Conservation (phyloP, 2,113 vertebrate genomes). For the Notiomystis cincta region DNA sequence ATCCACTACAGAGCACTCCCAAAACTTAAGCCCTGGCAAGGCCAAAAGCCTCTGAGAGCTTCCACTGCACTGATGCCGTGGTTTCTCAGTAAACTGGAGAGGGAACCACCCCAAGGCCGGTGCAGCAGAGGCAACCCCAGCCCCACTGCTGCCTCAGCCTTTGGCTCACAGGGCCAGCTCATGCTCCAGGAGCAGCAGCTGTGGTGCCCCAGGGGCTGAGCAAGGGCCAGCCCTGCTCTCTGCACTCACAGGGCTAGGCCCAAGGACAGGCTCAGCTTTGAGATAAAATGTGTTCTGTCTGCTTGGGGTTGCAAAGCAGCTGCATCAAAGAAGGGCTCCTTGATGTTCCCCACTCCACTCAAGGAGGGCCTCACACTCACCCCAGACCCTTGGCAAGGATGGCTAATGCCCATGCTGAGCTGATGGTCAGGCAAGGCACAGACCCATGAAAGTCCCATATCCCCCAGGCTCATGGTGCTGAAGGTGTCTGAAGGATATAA, state of each 20-base stretch:
- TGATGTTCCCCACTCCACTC: not conserved
- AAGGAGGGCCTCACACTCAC: not conserved
- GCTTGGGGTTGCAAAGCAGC: not conserved
- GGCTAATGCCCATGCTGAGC: not conserved
- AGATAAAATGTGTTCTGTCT: not conserved
- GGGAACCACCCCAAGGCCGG: not conserved
- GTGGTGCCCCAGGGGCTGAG: not conserved
- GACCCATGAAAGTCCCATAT: not conserved
- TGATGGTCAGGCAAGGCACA: not conserved
- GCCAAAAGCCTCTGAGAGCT: not conserved
- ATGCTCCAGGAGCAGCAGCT: not conserved
- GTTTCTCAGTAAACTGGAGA: not conserved
- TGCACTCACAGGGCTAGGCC: too few relatives aligned
- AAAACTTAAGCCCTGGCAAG: not conserved
- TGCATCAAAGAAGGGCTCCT: not conserved
- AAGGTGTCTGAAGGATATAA: not conserved
- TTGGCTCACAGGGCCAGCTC: not conserved
- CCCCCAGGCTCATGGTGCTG: fast-evolving
- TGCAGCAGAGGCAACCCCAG: not conserved
- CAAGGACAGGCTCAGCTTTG: not conserved
- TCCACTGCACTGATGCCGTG: not conserved
- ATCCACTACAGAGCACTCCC: not conserved
- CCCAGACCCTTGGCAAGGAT: not conserved
- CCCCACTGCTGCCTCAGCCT: not conserved
- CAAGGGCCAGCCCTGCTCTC: not conserved